Percentiles rank a stretch among this genome's conserved stretches.
phyloP scores from a whole-genome alignment of 2,797 vertebrate genomes.

The Brotogeris chrysoptera region DNA sequence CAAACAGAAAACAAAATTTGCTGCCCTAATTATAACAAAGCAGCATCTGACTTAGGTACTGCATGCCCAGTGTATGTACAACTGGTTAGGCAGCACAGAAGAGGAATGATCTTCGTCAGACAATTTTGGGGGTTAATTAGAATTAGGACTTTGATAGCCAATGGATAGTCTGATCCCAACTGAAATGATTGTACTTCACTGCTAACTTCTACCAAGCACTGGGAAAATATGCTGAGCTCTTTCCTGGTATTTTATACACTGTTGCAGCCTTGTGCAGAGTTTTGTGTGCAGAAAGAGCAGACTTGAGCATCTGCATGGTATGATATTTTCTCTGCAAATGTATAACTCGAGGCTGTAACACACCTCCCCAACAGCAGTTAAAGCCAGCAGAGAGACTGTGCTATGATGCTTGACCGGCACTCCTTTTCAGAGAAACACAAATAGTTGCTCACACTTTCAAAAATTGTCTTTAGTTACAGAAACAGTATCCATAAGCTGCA shows the following conservation, averaged over 20 bases:
- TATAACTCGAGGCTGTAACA: conserved; percentile 71
- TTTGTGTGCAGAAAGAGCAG: conserved; percentile 74
- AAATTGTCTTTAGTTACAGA: neutral
- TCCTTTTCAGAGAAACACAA: conserved; percentile 42
- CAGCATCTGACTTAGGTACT: conserved; percentile 42
- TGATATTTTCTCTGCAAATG: conserved; percentile 76
- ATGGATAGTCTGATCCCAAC: conserved; percentile 22
- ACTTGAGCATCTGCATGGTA: conserved; percentile 77
- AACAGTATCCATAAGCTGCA: neutral
- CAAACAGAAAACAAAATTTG: conserved; percentile 76
- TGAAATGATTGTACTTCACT: conserved; percentile 3
- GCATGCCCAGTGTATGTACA: conserved; percentile 3
- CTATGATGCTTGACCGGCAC: conserved; percentile 51
- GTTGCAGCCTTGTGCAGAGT: conserved; percentile 26
- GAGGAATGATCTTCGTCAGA: conserved; percentile 27
- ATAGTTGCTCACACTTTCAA: conserved; percentile 3
- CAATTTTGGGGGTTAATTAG: conserved; percentile 69
- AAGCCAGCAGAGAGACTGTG: conserved; percentile 65
- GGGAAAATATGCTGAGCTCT: conserved; percentile 38
- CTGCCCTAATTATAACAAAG: conserved; percentile 72
- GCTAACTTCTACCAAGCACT: conserved; percentile 40
- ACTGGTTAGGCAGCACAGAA: conserved; percentile 19
- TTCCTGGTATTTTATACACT: conserved; percentile 24
- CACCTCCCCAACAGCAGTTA: conserved; percentile 74
- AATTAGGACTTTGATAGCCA: conserved; percentile 54